Percentiles rank a stretch among this genome's conserved stretches.
phyloP scores from a whole-genome alignment of 2,113 vertebrate species.

The Platichthys flesus region DNA sequence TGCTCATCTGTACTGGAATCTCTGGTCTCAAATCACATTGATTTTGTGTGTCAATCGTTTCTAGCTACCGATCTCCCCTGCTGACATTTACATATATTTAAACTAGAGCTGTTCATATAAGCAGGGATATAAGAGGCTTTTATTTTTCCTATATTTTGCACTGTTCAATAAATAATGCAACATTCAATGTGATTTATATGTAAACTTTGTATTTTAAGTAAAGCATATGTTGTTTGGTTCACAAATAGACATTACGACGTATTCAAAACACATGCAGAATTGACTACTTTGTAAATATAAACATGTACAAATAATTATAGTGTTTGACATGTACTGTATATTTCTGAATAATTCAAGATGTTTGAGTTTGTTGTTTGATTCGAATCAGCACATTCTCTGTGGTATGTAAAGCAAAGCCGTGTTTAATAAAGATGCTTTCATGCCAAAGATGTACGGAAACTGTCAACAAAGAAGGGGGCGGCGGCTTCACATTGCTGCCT shows the following conservation, averaged over 20 bases:
- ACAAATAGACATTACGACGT: background rate
- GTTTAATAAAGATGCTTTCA: constrained; percentile 10
- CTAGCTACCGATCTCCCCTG: too few species aligned
- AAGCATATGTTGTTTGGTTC: background rate
- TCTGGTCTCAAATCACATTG: constrained; percentile 9
- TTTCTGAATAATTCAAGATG: constrained; percentile 22
- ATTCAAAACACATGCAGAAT: background rate
- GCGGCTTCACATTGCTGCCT: constrained; percentile 25
- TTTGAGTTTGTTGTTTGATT: background rate
- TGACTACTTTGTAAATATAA: background rate
- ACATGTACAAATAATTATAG: background rate
- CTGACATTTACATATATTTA: too few species aligned
- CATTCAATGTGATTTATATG: too few species aligned
- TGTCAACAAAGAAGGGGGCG: constrained; percentile 26
- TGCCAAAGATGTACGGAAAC: constrained; percentile 21
- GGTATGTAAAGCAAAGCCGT: constrained; percentile 9
- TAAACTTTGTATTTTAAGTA: background rate
- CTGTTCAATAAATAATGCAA: background rate
- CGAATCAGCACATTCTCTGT: background rate
- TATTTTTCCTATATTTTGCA: too few species aligned
- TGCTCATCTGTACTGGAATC: constrained; percentile 25
- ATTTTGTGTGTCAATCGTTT: background rate
- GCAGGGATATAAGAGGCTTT: too few species aligned
- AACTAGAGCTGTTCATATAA: too few species aligned
- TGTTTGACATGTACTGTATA: background rate